A percentile compares a stretch with the other conserved stretches of the same genome.
phyloP scores from a whole-genome alignment of 1,140 invertebrate genomes.

The Bombus superbus region DNA sequence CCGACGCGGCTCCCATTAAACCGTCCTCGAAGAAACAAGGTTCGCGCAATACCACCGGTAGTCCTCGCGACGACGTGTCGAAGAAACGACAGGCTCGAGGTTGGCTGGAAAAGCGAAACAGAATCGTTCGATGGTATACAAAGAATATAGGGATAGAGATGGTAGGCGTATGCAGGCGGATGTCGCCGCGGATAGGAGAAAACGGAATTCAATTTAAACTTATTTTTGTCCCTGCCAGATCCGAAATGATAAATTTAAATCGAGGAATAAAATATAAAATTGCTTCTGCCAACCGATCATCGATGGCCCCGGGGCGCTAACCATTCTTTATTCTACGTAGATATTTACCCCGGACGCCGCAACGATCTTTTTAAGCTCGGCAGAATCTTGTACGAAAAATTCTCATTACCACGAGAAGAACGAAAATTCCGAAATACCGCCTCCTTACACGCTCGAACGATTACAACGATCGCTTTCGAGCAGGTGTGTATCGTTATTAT shows the following conservation, averaged over 20 bases:
- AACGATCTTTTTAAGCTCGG: background rate
- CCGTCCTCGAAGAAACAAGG: conserved; percentile 9
- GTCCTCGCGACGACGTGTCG: conserved; percentile 18
- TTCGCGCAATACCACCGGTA: background rate
- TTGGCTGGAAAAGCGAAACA: conserved; percentile 38
- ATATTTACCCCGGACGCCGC: background rate
- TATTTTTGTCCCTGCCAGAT: conserved; percentile 79
- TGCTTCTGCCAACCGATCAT: conserved; percentile 56
- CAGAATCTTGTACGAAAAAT: background rate
- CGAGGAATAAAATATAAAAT: conserved; percentile 79
- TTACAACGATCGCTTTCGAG: background rate
- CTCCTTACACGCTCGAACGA: too few species aligned
- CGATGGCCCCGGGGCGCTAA: background rate
- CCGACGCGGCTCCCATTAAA: conserved; percentile 31
- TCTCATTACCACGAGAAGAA: background rate
- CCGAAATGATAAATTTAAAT: conserved; percentile 77
- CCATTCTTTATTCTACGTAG: background rate
- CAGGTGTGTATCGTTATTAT: background rate
- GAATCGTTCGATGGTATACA: conserved; percentile 53
- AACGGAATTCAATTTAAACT: conserved; percentile 78
- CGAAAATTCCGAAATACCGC: too few species aligned
- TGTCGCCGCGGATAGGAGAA: conserved; percentile 22
- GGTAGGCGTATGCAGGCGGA: conserved; percentile 36
- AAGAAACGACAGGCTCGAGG: conserved; percentile 33
- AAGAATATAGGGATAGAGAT: conserved; percentile 47